A percentile compares a stretch with the other conserved stretches of the same genome.
These are phyloP conservation scores for Bellardia bayeri DNA, from an alignment of 2,888 invertebrate genomes.

Conservation along the genomic window DNA sequence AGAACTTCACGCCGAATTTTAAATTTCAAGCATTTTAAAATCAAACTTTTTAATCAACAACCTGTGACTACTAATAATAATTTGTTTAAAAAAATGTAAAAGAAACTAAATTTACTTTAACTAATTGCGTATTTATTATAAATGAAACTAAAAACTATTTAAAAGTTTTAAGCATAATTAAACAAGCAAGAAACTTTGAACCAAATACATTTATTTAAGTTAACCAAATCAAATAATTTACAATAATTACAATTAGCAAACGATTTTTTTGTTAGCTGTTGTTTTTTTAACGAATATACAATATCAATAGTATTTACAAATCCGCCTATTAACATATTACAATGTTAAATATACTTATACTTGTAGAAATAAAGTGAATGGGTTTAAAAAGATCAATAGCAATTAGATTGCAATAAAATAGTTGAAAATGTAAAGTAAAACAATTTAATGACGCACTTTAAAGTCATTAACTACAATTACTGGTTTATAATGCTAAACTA, in stretches of 20 bases:
- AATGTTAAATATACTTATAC: neutral
- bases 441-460: slow-evolving; percentile 14
- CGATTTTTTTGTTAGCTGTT: neutral
- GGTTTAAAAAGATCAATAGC: slow-evolving; percentile 56
- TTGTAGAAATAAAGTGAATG: slow-evolving; percentile 58
- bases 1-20: no score
- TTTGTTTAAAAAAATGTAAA: neutral
- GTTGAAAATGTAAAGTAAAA: neutral
- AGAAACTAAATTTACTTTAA: neutral
- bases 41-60: neutral
- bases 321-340: slow-evolving; percentile 23
- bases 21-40: no score
- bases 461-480: neutral
- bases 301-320: slow-evolving; percentile 14
- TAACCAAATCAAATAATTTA: neutral
- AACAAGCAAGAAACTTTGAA: slow-evolving; percentile 46
- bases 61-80: neutral
- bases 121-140: neutral
- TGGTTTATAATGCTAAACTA: neutral
- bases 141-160: neutral
- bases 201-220: slow-evolving; percentile 40
- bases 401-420: slow-evolving; percentile 35
- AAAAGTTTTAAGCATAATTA: slow-evolving; percentile 19
- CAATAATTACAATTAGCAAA: slow-evolving; percentile 20
- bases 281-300: neutral